Conservation (phyloP, 1,140 invertebrate genomes). For the Lysiphlebus fabarum region DNA sequence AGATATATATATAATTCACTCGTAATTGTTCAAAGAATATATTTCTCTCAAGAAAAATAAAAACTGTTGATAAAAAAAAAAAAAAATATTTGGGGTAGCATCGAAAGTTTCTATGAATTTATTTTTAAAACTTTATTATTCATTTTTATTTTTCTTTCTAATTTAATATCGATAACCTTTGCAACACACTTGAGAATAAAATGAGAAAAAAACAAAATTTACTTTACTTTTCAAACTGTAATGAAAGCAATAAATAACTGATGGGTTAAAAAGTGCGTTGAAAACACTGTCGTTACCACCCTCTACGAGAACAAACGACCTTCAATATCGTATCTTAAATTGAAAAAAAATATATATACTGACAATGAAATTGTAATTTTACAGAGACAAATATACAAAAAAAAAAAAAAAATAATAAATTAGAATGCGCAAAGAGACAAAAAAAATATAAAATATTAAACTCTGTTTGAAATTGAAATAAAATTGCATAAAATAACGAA, state of each 20-base stretch:
- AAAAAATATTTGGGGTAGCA: neutral
- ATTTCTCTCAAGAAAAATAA: conserved; percentile 1
- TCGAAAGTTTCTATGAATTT: neutral
- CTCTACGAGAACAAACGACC: neutral
- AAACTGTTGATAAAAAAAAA: neutral
- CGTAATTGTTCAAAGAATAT: conserved; percentile 30
- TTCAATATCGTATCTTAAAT: neutral
- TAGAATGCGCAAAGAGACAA: too few relatives aligned
- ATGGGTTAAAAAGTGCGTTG: conserved; percentile 30
- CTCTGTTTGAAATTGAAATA: too few relatives aligned
- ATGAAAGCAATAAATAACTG: conserved; percentile 44
- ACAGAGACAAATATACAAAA: too few relatives aligned
- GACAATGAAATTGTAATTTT: too few relatives aligned
- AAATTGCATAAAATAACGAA: too few relatives aligned
- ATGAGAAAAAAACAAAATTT: neutral
- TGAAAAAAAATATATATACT: neutral
- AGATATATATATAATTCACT: conserved; percentile 38
- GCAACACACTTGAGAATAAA: conserved; percentile 18
- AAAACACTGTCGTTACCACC: neutral
- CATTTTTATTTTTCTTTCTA: conserved; percentile 28
- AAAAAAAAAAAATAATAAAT: too few relatives aligned
- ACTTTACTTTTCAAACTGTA: conserved; percentile 23
- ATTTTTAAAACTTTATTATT: conserved; percentile 7
- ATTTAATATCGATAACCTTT: conserved; percentile 40
- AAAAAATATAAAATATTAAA: too few relatives aligned